Base-by-base conservation (phyloP, 2,797 vertebrate genomes). In the Neoniphon sammara region DNA sequence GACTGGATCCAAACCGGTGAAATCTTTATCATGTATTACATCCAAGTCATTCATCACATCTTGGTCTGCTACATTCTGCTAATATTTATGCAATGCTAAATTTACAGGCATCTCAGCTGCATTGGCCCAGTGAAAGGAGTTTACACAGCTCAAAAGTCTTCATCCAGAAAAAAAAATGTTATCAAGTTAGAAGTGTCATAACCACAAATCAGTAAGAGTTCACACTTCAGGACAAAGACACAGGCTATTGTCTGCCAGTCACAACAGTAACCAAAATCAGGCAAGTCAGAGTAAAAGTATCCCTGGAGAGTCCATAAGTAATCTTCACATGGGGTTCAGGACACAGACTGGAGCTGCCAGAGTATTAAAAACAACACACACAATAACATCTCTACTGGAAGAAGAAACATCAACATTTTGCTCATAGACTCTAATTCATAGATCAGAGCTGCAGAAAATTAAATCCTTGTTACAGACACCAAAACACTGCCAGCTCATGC, bases 391-490 rank as follows among this genome's bases (percentile, higher is more conserved):
- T 52, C 9, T 30, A 21, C 31, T 17, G 27, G 20, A 20, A 17
- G 31, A 62, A 61, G 8, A 39, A 12, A 15, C 42, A 44, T 14
- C 12, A 34, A 34, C 5, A 34, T 55, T 66, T 62, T 54, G 15
- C 46, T 68, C 18, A 49, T 11, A 34, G 34, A 2, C 0, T 1
- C 20, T 54, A 20, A 55, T 50, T 58, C 9, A 61, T 14, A 17
- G 61, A 14, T 11, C 0, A 56, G 0, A 53, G 27, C 21, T 44
- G 9, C n/a, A 23, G 20, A 60, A 18, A 0, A 7, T 56, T 15
- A 31, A 55, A 30, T 39, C n/a, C 25, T 64, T 46, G 23, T 61
- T 42, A 14, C 0, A 70, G 75, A 27, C 21, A 77, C 20, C 31
- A 63, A 27, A 54, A 20, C 30, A 36, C 25, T 53, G 20, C 7